Conservation (phyloP, 2,113 vertebrate genomes). For the Mesoclemmys tuberculata region DNA sequence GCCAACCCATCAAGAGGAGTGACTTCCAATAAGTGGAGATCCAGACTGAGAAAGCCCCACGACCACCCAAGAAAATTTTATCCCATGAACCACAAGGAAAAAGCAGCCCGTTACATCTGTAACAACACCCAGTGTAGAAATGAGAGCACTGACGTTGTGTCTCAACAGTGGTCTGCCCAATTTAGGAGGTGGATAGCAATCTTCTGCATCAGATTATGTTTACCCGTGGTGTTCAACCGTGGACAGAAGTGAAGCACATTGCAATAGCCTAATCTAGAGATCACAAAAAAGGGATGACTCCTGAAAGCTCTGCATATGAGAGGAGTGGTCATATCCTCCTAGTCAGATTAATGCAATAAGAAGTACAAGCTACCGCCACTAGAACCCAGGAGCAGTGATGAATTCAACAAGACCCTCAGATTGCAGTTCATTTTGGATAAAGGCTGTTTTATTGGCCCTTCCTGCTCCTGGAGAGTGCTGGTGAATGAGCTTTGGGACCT, state of each 20-base stretch:
- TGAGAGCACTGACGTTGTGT: accelerated
- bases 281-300: background rate
- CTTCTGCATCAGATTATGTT: background rate
- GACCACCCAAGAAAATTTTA: background rate
- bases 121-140: accelerated
- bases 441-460: background rate
- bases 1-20: background rate
- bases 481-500: background rate
- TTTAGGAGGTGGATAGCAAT: background rate
- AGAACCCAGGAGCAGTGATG: background rate
- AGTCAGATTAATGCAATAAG: background rate
- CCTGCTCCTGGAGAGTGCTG: background rate
- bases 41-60: background rate
- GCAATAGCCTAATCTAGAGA: accelerated
- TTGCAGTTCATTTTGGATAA: background rate
- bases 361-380: background rate
- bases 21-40: background rate
- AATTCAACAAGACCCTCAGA: background rate
- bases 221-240: background rate
- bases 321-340: background rate
- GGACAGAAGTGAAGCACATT: background rate
- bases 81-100: background rate
- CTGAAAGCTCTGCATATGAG: background rate
- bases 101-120: background rate
- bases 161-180: accelerated